Evolutionary conservation across 2,888 invertebrate genomes (phyloP).

Genomic region (Erynnis tages): DNA sequence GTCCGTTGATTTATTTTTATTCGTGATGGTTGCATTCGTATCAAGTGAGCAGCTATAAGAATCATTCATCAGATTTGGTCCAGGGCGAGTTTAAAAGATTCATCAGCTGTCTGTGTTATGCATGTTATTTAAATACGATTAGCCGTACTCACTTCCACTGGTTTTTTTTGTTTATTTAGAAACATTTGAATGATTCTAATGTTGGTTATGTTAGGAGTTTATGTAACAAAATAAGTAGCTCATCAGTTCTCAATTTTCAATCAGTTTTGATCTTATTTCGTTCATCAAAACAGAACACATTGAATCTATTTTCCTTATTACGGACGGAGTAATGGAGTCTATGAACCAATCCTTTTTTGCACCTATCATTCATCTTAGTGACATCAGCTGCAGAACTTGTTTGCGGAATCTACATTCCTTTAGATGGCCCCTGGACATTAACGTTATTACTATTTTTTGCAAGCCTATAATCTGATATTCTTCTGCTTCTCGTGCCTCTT

Average conservation of each 20-base stretch:
- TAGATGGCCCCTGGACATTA: neutral
- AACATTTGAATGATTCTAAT: too few species aligned
- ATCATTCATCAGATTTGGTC: too few species aligned
- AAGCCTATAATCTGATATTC: neutral
- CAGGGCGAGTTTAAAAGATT: too few species aligned
- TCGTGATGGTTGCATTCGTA: neutral
- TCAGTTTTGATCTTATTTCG: neutral
- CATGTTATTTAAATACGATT: too few species aligned
- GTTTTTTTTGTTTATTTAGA: too few species aligned
- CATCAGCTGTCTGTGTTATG: too few species aligned
- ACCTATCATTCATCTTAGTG: conserved; percentile 10
- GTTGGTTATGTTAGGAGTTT: too few species aligned
- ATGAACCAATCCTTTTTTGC: conserved; percentile 9
- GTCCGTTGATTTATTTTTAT: neutral
- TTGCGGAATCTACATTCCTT: conserved; percentile 6
- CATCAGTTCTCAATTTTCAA: too few species aligned
- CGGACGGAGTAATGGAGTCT: neutral
- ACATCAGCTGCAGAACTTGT: conserved; percentile 12
- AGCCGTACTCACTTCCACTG: too few species aligned
- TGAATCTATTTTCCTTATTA: neutral
- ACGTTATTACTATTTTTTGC: conserved; percentile 1
- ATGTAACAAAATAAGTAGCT: too few species aligned
- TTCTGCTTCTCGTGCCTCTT: too few species aligned
- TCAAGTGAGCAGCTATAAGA: too few species aligned
- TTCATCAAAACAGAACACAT: neutral